Evolutionary conservation across 2,888 invertebrate genomes (phyloP), one percentile per base, ranked within the genome.

Genomic region (Plebejus anna): DNA sequence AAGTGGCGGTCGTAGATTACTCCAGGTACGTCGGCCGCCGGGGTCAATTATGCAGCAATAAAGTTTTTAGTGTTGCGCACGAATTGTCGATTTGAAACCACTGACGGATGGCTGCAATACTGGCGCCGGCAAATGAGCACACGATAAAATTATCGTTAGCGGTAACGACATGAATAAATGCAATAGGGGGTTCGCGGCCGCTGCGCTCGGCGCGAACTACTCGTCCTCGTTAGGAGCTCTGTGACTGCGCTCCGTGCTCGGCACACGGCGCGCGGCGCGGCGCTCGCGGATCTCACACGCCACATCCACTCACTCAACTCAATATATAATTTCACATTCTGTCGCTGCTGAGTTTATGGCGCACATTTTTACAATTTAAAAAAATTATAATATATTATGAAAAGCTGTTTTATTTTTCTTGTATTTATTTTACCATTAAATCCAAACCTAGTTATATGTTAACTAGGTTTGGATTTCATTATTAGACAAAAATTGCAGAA

Each of bases 91-190:
- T 92, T 92, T 90, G 89, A 88, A 86, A 85, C 87, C 88, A 86
- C 89, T 92, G 93, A 94, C 92, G 91, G 90, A 93, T 93, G 89
- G 90, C 86, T 89, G 88, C 89, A 90, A 90, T 89, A 86, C 90
- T 89, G 91, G 90, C 90, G 92, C 90, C 92, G 88, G 89, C 91
- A 94, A 94, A 94, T 94, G 94, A 94, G 94, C 94, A 93, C 92
- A 91, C 94, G 94, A 94, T 94, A 94, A 94, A 94, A 94, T 94
- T 94, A 94, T 94, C 94, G 94, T 94, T 94, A 94, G 93, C 90
- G 88, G 93, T 94, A 94, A 94, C 94, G 94, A 94, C 94, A 94
- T 94, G 94, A 94, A 94, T 94, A 94, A 94, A 94, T 94, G 94
- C 92, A 94, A 89, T 90, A 94, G 92, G 91, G 91, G 89, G 89